Percentiles rank a stretch among this genome's conserved stretches.
These are phyloP conservation scores for Macrotrachela quadricornifera DNA, from an alignment of 1,140 invertebrate species.

Conservation along the genomic window DNA sequence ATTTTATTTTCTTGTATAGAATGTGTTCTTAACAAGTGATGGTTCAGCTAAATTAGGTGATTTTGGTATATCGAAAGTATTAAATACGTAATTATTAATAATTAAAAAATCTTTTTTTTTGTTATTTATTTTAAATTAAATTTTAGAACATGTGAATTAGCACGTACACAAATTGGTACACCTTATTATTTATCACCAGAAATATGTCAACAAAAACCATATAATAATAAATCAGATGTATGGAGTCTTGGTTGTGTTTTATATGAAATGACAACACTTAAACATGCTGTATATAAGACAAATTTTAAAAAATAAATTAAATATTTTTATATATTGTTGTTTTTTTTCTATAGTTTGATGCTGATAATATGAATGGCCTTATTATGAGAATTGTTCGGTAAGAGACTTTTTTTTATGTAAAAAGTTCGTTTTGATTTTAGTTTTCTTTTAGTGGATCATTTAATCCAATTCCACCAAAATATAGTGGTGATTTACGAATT, in stretches of 20 bases:
- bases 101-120: too few species aligned
- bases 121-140: too few species aligned
- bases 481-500: slow-evolving; percentile 33
- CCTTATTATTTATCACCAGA: slow-evolving; percentile 38
- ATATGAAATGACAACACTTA: slow-evolving; percentile 35
- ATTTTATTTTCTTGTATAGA: slow-evolving; percentile 23
- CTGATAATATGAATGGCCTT: slow-evolving; percentile 34
- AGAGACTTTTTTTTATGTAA: neutral
- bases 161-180: slow-evolving; percentile 36
- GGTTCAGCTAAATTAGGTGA: slow-evolving; percentile 38
- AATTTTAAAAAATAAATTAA: neutral
- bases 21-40: slow-evolving; percentile 35
- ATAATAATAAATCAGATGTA: slow-evolving; percentile 37
- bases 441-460: slow-evolving; percentile 26
- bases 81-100: slow-evolving; percentile 21
- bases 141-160: slow-evolving; percentile 29
- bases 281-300: slow-evolving; percentile 31
- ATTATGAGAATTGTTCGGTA: slow-evolving; percentile 26
- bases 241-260: slow-evolving; percentile 38
- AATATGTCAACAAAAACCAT: slow-evolving; percentile 35
- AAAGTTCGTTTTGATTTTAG: neutral
- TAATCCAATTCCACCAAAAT: slow-evolving; percentile 31
- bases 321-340: neutral
- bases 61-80: slow-evolving; percentile 38
- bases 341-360: slow-evolving; percentile 30